Evolutionary conservation across 2,113 vertebrate genomes (phyloP).

Genomic region (Cyphomyrus plagiostoma): DNA sequence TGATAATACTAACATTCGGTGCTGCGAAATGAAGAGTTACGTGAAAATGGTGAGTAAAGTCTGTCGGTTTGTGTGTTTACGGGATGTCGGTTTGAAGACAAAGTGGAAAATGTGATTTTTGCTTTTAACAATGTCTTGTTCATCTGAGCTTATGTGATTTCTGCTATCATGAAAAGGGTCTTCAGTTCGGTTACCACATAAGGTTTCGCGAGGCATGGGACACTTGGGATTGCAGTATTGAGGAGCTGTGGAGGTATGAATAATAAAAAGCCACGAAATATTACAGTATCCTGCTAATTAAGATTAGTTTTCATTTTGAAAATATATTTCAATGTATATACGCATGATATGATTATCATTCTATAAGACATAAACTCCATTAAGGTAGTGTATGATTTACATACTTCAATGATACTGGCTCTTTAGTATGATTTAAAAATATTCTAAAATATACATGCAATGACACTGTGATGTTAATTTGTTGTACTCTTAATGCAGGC

Average conservation of each 20-base stretch:
- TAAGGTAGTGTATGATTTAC: background rate
- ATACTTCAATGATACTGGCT: background rate
- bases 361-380: background rate
- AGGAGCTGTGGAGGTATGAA: background rate
- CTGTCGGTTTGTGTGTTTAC: too few relatives aligned
- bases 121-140: background rate
- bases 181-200: background rate
- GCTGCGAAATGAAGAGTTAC: slow-evolving; percentile 21
- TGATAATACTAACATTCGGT: slow-evolving; percentile 21
- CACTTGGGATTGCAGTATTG: background rate
- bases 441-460: background rate
- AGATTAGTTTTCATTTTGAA: background rate
- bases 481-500: background rate
- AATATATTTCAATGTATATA: background rate
- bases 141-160: too few relatives aligned
- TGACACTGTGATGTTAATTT: background rate
- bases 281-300: background rate
- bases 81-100: too few relatives aligned
- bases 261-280: background rate
- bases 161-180: background rate
- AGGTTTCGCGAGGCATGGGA: background rate
- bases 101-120: background rate
- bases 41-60: slow-evolving; percentile 5
- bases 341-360: background rate
- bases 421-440: background rate